Evolutionary conservation across 2,113 vertebrate genomes (phyloP).

Genomic region (Poeciliopsis occidentalis): DNA sequence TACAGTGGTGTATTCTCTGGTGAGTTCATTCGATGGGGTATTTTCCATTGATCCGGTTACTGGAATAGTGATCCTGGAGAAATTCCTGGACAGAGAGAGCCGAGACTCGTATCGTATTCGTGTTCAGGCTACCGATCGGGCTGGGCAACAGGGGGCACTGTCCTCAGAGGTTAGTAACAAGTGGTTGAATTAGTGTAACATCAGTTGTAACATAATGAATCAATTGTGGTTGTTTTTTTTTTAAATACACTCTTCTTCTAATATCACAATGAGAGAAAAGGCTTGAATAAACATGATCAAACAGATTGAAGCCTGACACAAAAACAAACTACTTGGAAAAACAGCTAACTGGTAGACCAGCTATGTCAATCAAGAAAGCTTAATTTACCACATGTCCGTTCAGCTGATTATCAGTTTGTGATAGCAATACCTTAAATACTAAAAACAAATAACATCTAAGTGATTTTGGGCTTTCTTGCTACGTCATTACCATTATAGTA

Average conservation of each 20-base stretch:
- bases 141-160: slow-evolving; percentile 82
- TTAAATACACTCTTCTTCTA: too few relatives aligned
- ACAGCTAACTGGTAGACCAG: neutral
- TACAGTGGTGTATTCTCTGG: slow-evolving; percentile 88
- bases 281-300: too few relatives aligned
- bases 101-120: slow-evolving; percentile 87
- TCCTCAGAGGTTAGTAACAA: slow-evolving; percentile 80
- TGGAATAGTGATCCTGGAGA: slow-evolving; percentile 91
- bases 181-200: neutral
- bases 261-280: too few relatives aligned
- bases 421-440: neutral
- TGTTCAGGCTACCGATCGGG: slow-evolving; percentile 87
- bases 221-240: too few relatives aligned
- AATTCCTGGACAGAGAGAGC: slow-evolving; percentile 88
- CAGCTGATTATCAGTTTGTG: neutral
- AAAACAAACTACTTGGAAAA: neutral
- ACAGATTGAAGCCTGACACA: neutral
- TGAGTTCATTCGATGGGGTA: slow-evolving; percentile 83
- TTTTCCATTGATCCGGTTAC: slow-evolving; percentile 90
- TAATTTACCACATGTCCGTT: neutral
- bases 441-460: too few relatives aligned
- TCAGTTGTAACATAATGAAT: neutral
- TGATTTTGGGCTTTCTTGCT: neutral
- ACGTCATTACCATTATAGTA: neutral
- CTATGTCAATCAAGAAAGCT: neutral